A percentile compares a stretch with the other conserved stretches of the same genome.
These are phyloP conservation scores for Crotalus helleri DNA, from an alignment of 2,113 vertebrate genomes.

Conservation along the genomic window DNA sequence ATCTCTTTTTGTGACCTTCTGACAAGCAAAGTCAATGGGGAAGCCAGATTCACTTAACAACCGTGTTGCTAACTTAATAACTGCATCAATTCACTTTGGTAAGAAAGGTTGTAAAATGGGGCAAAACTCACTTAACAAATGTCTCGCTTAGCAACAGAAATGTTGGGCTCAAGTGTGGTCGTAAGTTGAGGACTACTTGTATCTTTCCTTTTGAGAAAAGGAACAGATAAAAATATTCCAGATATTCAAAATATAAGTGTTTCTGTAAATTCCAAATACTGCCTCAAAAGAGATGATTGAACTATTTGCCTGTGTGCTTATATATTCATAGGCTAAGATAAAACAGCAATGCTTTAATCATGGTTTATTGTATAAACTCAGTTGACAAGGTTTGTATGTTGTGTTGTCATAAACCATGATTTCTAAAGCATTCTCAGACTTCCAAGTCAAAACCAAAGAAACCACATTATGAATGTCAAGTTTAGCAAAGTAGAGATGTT, in stretches of 20 bases:
- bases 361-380: too few species aligned
- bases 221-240: background rate
- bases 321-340: background rate
- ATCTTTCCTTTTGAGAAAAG: background rate
- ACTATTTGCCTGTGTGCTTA: background rate
- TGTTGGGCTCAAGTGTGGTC: too few species aligned
- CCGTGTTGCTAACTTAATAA: too few species aligned
- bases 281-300: too few species aligned
- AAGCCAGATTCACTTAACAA: too few species aligned
- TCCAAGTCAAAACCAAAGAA: background rate
- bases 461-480: background rate
- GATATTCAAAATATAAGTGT: background rate
- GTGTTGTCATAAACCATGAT: background rate
- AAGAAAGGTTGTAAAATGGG: too few species aligned
- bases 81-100: too few species aligned
- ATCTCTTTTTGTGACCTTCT: too few species aligned
- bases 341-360: background rate
- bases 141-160: too few species aligned
- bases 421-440: background rate
- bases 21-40: too few species aligned
- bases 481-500: background rate
- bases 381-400: background rate
- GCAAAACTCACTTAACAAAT: too few species aligned
- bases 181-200: too few species aligned
- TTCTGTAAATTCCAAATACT: background rate